phyloP scores from a whole-genome alignment of 2,113 vertebrate species.

The Rissa tridactyla region DNA sequence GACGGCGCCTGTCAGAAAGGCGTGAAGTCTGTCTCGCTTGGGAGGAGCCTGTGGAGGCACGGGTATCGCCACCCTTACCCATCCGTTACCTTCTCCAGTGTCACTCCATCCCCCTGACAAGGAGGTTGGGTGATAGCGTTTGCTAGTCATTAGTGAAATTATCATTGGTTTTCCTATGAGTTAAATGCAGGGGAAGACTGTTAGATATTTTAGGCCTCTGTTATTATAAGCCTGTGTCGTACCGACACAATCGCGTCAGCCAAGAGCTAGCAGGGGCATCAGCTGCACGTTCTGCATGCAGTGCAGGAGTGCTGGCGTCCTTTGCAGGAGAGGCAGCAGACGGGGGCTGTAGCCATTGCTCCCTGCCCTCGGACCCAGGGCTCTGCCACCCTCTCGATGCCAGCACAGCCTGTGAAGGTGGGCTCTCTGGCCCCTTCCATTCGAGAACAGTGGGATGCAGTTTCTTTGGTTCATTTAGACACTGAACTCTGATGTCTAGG shows the following conservation, averaged over 20 bases:
- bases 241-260: rapidly evolving
- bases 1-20: background rate
- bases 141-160: background rate
- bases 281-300: rapidly evolving
- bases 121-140: background rate
- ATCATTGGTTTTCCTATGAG: background rate
- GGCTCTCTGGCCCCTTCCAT: background rate
- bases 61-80: background rate
- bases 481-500: background rate
- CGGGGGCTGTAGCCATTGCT: rapidly evolving
- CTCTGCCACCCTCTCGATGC: rapidly evolving
- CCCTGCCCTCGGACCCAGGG: background rate
- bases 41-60: background rate
- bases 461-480: background rate
- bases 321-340: background rate
- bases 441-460: rapidly evolving
- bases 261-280: background rate
- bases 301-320: rapidly evolving
- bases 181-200: background rate
- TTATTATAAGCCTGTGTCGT: background rate
- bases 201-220: background rate
- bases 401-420: rapidly evolving
- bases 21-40: background rate
- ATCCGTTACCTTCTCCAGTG: background rate
- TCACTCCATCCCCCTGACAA: background rate